Conservation (phyloP, 2,888 invertebrate genomes). For the Eupithecia subfuscata region DNA sequence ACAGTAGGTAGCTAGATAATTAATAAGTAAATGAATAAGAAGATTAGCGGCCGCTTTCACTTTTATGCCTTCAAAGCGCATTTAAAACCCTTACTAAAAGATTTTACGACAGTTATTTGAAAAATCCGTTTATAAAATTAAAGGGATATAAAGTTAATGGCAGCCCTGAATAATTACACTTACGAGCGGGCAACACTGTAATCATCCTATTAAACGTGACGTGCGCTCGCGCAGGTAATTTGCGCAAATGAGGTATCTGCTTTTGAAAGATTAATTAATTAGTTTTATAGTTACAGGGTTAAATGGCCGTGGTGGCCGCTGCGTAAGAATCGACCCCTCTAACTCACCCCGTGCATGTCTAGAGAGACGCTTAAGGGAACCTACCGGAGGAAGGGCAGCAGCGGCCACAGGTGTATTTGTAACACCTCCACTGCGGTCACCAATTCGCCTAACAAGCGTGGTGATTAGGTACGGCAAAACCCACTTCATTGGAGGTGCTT, state of each 20-base stretch:
- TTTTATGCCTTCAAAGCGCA: neutral
- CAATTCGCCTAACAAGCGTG: too few relatives aligned
- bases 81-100: neutral
- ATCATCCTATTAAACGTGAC: conserved; percentile 42
- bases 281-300: neutral
- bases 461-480: too few relatives aligned
- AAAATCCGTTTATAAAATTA: conserved; percentile 15
- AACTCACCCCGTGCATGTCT: neutral
- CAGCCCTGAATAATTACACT: conserved; percentile 32
- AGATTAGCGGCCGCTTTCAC: neutral
- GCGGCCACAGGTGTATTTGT: too few relatives aligned
- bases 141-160: conserved; percentile 24
- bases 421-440: too few relatives aligned
- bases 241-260: conserved; percentile 25
- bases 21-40: neutral
- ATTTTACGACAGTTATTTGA: conserved; percentile 9
- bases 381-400: neutral
- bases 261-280: conserved; percentile 8
- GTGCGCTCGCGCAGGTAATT: conserved; percentile 38
- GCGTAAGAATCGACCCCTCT: neutral
- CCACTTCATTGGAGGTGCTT: too few relatives aligned
- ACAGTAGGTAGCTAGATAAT: neutral
- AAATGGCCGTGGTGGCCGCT: neutral
- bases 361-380: neutral
- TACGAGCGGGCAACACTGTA: conserved; percentile 30